Percentiles rank a stretch among this genome's conserved stretches.
These are phyloP conservation scores for Amblyteles armatorius DNA, from an alignment of 2,888 invertebrate species.

Conservation along the genomic window DNA sequence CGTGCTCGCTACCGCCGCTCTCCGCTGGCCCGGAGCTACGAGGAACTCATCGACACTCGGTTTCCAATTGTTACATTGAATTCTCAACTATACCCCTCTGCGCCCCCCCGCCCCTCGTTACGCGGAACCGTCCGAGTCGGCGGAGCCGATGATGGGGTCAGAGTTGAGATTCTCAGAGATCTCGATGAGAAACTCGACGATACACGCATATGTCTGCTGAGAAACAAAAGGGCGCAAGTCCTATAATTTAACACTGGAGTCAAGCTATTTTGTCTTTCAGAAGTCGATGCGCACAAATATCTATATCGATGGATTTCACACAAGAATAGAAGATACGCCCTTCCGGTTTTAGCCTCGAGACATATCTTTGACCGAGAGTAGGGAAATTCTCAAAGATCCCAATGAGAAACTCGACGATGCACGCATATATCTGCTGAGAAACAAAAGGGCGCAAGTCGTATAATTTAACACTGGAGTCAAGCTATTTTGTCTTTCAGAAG, in stretches of 20 bases:
- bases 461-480: no score
- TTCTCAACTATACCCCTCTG: background rate
- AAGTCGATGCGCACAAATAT: no score
- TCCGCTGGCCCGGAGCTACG: conserved; percentile 18
- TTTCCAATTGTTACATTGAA: conserved; percentile 41
- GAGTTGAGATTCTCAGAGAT: background rate
- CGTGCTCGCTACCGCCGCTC: conserved; percentile 50
- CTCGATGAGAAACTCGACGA: background rate
- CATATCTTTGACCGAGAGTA: background rate
- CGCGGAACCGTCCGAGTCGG: background rate
- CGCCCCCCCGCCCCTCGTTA: background rate
- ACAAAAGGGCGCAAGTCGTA: no score
- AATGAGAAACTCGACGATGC: background rate
- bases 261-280: no score
- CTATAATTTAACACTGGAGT: no score
- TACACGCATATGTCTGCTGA: background rate
- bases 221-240: no score
- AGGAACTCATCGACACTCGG: conserved; percentile 62
- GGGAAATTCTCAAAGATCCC: background rate
- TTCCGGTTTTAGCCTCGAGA: background rate
- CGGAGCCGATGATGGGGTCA: background rate
- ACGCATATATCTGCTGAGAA: background rate
- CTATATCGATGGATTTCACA: no score
- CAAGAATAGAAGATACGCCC: background rate
- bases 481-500: no score